Evolutionary conservation across 2,797 vertebrate genomes (phyloP), one percentile per base, ranked within the genome.

Genomic region (Denticeps clupeoides): DNA sequence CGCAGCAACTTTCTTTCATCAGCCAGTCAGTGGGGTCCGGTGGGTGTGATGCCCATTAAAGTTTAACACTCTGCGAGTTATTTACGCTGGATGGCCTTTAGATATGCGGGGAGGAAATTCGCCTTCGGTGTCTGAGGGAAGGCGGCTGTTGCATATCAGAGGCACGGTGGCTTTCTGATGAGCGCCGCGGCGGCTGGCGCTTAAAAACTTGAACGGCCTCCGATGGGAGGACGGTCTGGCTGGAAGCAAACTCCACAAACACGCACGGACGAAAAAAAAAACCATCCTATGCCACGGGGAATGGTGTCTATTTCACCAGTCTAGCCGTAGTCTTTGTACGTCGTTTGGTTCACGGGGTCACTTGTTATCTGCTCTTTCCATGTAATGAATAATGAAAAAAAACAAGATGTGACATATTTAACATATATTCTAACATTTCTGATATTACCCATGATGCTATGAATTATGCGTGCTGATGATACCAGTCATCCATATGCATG

Each of bases 1-100:
- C 25, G 10, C 47, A 15, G 45, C 22, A 24, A n/a, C n/a, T n/a
- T n/a, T 37, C 54, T 45, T 54, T 62, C 43, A 59, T 54, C 49
- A 58, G 56, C 23, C 43, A 24, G 52, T 55, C 50, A 44, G 45
- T 51, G 35, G 26, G 45, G 55, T 65, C 56, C 45, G 48, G 49
- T 53, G 58, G 50, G 45, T 40, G 40, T 32, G 42, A 41, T 47
- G 47, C 51, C 32, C 56, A 65, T 72, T 66, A 58, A 64, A 68
- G 49, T 61, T 68, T 67, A 56, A 68, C 62, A 52, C 51, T 58
- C 46, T 35, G 51, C 45, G 62, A 63, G 64, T 60, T 63, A 63
- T 69, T 69, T 67, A 65, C 64, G 60, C 52, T 67, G 47, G 37
- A 58, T 53, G 38, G 27, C 68, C 59, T 68, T 62, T 58, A 54